Base-by-base conservation (phyloP, 2,797 vertebrate species). In the Pangasius sanitwongsei region DNA sequence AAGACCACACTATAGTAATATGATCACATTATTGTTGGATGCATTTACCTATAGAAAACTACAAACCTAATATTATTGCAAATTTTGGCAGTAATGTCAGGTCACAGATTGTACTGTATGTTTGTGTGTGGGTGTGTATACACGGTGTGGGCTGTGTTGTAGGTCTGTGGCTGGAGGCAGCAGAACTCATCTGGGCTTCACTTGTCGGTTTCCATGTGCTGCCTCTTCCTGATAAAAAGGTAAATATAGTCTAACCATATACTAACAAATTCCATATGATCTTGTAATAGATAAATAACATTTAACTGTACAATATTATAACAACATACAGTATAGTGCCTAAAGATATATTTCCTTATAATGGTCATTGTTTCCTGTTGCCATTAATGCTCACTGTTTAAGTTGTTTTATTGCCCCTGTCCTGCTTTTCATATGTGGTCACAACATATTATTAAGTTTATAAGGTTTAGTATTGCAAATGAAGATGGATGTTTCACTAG, bases 211-310 rank as follows among this genome's bases (percentile, higher is more conserved):
- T 96, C 90, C 96, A 97, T 89, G 90, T 96, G 4, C 97, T 99
- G 86, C 97, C 97, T 89, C 96, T 97, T 44, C 97, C 97, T 48
- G 98, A 99, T 92, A 99, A 97, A 95, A 99, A 99, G 97, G 98
- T 99, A 61, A 0, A 7, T 7, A 28, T 84, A 83, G 48, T 50
- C 59, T 16, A 65, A 0, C 18, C 4, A 6, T 31, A 55, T 9
- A 55, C 28, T 61, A 2, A 25, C 5, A 28, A 2, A 82, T 15
- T 9, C 9, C 20, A 37, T 12, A 57, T 18, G 20, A 37, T 34
- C 53, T 57, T 59, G 18, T 81, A 23, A 13, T 57, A 81, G 25
- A 81, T 2, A 57, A 57, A 50, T 55, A 78, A 18, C 6, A 53
- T 55, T n/a, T 18, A 15, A 50, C 28, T 50, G 74, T n/a, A 50